These are phyloP conservation scores for Copidosoma aretas DNA, from an alignment of 2,888 invertebrate genomes.

Conservation along the genomic window DNA sequence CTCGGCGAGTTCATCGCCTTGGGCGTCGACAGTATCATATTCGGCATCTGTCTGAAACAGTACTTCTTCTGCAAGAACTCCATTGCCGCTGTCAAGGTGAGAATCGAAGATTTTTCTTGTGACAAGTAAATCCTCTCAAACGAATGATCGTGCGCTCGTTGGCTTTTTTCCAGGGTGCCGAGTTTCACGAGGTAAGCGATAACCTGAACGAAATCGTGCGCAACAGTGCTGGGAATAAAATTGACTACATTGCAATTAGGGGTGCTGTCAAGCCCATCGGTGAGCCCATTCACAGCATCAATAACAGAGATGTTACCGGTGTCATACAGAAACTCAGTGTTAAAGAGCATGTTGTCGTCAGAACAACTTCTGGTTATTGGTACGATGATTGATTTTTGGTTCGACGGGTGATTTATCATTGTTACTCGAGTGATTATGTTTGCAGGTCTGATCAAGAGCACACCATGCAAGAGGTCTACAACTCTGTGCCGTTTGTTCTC, in stretches of 20 bases:
- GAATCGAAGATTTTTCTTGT: slow-evolving; percentile 23
- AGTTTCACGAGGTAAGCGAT: slow-evolving; percentile 72
- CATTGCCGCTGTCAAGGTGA: slow-evolving; percentile 75
- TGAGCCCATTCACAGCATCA: slow-evolving; percentile 75
- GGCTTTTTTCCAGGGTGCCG: slow-evolving; percentile 67
- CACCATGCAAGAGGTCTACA: slow-evolving; percentile 79
- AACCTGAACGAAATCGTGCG: slow-evolving; percentile 70
- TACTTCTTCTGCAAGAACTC: slow-evolving; percentile 78
- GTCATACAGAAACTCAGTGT: slow-evolving; percentile 81
- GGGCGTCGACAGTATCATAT: slow-evolving; percentile 77
- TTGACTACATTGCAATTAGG: slow-evolving; percentile 78
- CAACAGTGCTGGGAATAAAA: slow-evolving; percentile 69
- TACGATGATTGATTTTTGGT: slow-evolving; percentile 40
- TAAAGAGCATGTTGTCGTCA: slow-evolving; percentile 83
- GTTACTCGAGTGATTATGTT: neutral
- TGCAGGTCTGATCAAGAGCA: slow-evolving; percentile 76
- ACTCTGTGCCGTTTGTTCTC: slow-evolving; percentile 81
- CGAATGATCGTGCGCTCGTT: neutral
- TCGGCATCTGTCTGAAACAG: slow-evolving; percentile 77
- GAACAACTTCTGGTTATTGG: slow-evolving; percentile 87
- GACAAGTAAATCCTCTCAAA: neutral
- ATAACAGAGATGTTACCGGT: slow-evolving; percentile 76
- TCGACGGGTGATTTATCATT: neutral
- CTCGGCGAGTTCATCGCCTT: slow-evolving; percentile 77
- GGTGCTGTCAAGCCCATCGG: slow-evolving; percentile 80